phyloP scores from a whole-genome alignment of 2,113 vertebrate genomes.

The Istiophorus platypterus region DNA sequence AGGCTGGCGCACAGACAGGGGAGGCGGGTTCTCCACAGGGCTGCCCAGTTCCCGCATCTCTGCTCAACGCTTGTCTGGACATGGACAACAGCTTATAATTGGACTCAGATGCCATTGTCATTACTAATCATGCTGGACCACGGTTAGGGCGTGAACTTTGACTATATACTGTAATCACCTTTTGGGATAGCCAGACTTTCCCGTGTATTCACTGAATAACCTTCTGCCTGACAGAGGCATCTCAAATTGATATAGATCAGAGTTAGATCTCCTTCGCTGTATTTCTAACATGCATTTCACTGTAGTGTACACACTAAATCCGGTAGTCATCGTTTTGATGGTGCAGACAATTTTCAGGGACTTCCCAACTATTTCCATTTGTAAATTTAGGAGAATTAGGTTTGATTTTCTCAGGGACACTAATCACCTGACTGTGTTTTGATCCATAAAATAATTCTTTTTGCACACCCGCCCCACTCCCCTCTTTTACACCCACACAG shows the following conservation, averaged over 20 bases:
- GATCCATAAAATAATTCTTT: conserved; percentile 19
- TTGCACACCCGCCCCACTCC: not conserved
- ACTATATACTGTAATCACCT: conserved; percentile 53
- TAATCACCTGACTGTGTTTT: conserved; percentile 32
- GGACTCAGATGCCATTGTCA: not conserved
- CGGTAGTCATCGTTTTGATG: conserved; percentile 31
- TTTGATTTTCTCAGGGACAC: conserved; percentile 71
- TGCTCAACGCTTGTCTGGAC: conserved; percentile 59
- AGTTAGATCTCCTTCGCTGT: conserved; percentile 25
- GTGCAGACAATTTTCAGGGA: conserved; percentile 35
- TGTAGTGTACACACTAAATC: conserved; percentile 26
- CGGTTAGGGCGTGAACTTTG: not conserved
- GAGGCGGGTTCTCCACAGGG: conserved; percentile 37
- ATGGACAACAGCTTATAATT: conserved; percentile 63
- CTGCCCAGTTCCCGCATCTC: conserved; percentile 41
- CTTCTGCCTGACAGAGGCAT: conserved; percentile 1
- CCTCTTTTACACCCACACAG: not conserved
- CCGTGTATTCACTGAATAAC: conserved; percentile 26
- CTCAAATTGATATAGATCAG: not conserved
- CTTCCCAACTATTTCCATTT: conserved; percentile 24
- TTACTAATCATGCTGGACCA: conserved; percentile 24
- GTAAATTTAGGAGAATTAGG: conserved; percentile 6
- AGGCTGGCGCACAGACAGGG: conserved; percentile 27
- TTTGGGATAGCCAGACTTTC: conserved; percentile 31
- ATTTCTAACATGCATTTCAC: conserved; percentile 41